Percentiles rank a stretch among this genome's conserved stretches.
These are phyloP conservation scores for Drosophila burlai DNA, from an alignment of 1,140 invertebrate genomes.

Conservation along the genomic window DNA sequence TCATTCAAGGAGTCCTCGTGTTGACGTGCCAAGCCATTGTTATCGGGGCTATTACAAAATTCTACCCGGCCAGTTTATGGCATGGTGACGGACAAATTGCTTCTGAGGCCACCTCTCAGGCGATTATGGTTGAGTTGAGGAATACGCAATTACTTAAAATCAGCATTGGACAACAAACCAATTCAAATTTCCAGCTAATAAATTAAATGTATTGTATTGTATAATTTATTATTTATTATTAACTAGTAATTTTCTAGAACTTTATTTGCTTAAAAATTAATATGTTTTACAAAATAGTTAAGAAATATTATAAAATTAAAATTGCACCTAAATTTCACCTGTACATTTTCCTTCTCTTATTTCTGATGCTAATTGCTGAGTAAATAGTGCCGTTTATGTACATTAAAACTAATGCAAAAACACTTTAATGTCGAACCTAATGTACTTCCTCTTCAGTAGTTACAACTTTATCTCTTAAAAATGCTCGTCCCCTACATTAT, in stretches of 20 bases:
- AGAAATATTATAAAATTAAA: not conserved
- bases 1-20: conserved; percentile 36
- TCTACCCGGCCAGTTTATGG: conserved; percentile 51
- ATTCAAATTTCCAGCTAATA: not conserved
- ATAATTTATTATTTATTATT: too few species aligned
- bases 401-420: not conserved
- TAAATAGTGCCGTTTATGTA: not conserved
- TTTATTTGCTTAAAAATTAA: not conserved
- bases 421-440: not conserved
- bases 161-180: not conserved
- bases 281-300: not conserved
- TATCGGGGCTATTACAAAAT: conserved; percentile 70
- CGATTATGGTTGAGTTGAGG: not conserved
- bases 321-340: not conserved
- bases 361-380: not conserved
- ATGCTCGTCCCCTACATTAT: conserved; percentile 39
- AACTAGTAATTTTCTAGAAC: not conserved
- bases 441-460: not conserved
- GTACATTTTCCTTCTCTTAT: not conserved
- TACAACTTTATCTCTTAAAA: not conserved
- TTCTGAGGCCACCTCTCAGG: conserved; percentile 38
- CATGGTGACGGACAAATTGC: conserved; percentile 58
- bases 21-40: conserved; percentile 57
- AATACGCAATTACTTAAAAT: conserved; percentile 17
- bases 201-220: too few species aligned